Base-by-base conservation (phyloP, 1,140 invertebrate species). In the Drosophila tsacasi region DNA sequence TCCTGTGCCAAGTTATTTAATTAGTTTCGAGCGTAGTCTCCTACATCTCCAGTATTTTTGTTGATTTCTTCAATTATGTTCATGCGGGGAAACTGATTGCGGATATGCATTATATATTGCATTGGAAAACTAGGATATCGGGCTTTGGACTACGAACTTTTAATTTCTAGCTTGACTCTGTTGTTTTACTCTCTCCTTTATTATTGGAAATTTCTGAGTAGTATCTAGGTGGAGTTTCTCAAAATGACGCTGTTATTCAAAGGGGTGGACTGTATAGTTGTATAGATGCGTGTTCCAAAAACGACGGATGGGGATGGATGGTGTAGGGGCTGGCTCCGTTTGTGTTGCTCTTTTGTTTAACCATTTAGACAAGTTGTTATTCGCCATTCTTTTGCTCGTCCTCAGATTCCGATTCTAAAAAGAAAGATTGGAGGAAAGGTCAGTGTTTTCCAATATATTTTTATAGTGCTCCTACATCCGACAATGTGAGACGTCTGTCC, bases 361-460 rank as follows among this genome's bases (percentile, higher is more conserved):
- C 42, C 52, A 73, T 60, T 65, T 66, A 66, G 32, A 37, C 54
- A 66, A 66, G 39, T 62, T 66, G 44, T 91, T 89, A 89, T 58
- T 91, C 86, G 67, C 86, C 86, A 27, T 87, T 74, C 50, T 92
- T 92, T 59, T 91, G 91, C 59, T 93, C 92, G 60, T 93, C 92
- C 59, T 93, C 92, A 68, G 92, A 93, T 79, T 93, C 92, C n/a
- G 91, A 91, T 84, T 93, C 92, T 93, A 46, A 2, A 57, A 91
- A 65, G 3, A 58, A 52, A 72, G 42, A 25, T 13, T 63, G 32
- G 54, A 17, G 32, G 1, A 57, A 19, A 39, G 17, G 17, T 27
- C 3, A 30, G 46, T 8, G 32, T 68, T 12, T 30, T 10, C 46
- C n/a, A 27, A n/a, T 1, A 32, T 1, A 5, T 42, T 3, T 27